Evolutionary conservation across 2,888 invertebrate genomes (phyloP).

Genomic region (Thymelicus sylvestris): DNA sequence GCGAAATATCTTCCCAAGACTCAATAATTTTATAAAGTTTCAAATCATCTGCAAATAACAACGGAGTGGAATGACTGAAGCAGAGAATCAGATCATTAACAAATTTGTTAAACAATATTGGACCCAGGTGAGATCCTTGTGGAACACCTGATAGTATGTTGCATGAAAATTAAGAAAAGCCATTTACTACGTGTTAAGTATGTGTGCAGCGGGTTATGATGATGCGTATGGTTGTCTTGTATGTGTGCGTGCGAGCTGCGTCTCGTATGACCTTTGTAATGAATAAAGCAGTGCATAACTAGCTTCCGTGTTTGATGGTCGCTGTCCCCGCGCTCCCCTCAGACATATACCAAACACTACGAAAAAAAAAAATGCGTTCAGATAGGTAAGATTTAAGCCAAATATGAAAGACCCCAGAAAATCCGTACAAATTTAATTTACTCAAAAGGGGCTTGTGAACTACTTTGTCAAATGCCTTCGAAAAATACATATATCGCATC

Average conservation of each 20-base stretch:
- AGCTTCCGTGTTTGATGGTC: no score
- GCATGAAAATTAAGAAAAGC: conserved; percentile 19
- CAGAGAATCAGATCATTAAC: conserved; percentile 35
- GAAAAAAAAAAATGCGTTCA: conserved; percentile 32
- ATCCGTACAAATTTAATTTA: conserved; percentile 12
- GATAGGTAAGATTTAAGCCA: conserved; percentile 19
- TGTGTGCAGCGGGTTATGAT: no score
- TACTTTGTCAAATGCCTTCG: no score
- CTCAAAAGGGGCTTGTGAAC: conserved; percentile 33
- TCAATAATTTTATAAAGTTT: no score
- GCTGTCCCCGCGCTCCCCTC: no score
- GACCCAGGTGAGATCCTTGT: conserved; percentile 38
- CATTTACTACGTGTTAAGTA: no score
- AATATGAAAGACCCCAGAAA: background rate
- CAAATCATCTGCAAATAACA: conserved; percentile 41
- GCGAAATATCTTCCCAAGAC: conserved; percentile 8
- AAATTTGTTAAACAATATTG: conserved; percentile 38
- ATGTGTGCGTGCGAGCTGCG: no score
- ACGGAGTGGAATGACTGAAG: conserved; percentile 24
- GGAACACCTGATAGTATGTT: conserved; percentile 35
- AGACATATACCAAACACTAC: no score
- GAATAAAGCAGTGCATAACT: no score
- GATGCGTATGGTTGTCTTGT: no score
- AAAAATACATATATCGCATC: no score
- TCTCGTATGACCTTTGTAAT: no score